Evolutionary conservation across 30 jellyfish, hydroid and myxozoan genomes (phyloP).

Genomic region (Chironex yamaguchii): DNA sequence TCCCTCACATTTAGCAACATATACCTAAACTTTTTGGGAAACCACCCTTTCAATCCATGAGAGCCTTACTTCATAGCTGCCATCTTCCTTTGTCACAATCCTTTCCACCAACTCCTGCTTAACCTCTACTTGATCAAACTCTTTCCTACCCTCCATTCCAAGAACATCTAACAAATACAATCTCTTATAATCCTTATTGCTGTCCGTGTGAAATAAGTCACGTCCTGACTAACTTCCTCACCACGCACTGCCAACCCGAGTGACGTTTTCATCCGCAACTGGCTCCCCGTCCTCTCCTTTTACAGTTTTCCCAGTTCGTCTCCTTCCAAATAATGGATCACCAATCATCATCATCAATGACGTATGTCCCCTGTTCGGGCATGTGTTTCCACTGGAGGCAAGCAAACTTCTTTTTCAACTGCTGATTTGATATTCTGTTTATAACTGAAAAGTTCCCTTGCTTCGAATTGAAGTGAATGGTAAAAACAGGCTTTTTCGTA

Average conservation of each 20-base stretch:
- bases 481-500: too few relatives aligned
- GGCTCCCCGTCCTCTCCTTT: constrained; percentile 44
- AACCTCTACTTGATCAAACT: constrained; percentile 52
- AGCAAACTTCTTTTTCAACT: constrained; percentile 29
- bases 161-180: constrained; percentile 40
- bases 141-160: constrained; percentile 50
- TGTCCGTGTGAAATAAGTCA: constrained; percentile 48
- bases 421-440: constrained; percentile 27
- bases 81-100: constrained; percentile 18
- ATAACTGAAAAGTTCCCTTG: constrained; percentile 34
- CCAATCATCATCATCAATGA: constrained; percentile 48
- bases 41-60: constrained; percentile 61
- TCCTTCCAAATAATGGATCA: constrained; percentile 46
- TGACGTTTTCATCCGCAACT: constrained; percentile 55
- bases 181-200: constrained; percentile 32
- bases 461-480: too few relatives aligned
- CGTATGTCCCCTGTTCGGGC: constrained; percentile 60
- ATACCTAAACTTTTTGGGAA: too few relatives aligned
- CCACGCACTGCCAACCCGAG: constrained; percentile 67
- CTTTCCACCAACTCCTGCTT: constrained; percentile 45
- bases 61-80: constrained; percentile 20
- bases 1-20: constrained; percentile 40
- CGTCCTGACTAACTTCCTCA: neutral
- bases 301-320: constrained; percentile 56
- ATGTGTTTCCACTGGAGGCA: constrained; percentile 29